Base-by-base conservation (phyloP, 2,113 vertebrate species). In the Australoheros scitulus region DNA sequence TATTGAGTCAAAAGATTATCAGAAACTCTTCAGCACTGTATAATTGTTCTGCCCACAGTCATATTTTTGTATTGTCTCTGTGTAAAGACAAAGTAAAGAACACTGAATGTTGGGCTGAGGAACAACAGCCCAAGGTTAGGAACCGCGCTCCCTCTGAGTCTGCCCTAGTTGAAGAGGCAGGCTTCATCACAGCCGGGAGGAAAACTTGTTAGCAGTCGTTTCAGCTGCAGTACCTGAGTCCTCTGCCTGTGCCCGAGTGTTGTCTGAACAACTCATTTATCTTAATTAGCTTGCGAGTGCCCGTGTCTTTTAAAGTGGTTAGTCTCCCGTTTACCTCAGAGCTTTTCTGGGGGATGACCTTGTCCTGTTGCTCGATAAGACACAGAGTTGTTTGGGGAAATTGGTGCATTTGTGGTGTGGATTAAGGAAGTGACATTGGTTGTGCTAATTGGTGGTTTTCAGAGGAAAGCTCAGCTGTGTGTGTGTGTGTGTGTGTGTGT, bases 91-190 rank as follows among this genome's bases (percentile, higher is more conserved):
- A 26, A 13, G 17, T 20, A 52, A 55, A 10, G 52, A 55, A 18
- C 13, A 61, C 61, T 55, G 59, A 82, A 80, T 88, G 75, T 11
- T 20, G 52, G 2, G 34, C 36, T 61, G 76, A 60, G 41, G 65
- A 82, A 10, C 22, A n/a, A 41, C 61, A 59, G 77, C 70, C 50
- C 72, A 52, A 63, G 77, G 83, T 82, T 85, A 75, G 56, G 26
- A 88, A 26, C 61, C 79, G 8, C 22, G 32, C 64, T 93, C 90
- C 91, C 92, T 82, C 38, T 61, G 80, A 55, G 77, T 83, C 57
- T 93, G 92, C 68, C 92, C 92, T 80, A 91, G 56, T 92, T 94
- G 68, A 57, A 77, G 77, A 76, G 80, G 70, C 63, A 22, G 22
- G 22, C 68, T 50, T 84, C 5, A 32, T 47, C 80, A 57, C 75